phyloP scores from a whole-genome alignment of 2,113 vertebrate genomes.

The Pimephales promelas region DNA sequence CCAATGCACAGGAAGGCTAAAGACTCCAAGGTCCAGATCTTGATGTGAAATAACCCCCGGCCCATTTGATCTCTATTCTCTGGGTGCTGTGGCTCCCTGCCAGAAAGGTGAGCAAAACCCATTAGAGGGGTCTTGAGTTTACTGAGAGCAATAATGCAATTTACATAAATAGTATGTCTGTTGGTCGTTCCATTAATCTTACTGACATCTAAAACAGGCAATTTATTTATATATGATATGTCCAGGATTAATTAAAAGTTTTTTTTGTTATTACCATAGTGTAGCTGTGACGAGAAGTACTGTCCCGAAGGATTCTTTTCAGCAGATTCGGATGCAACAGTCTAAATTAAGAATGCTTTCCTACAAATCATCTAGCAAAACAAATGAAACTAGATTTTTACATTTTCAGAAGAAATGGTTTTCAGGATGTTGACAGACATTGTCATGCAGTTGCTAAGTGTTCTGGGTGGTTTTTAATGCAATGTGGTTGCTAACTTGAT shows the following conservation, averaged over 20 bases:
- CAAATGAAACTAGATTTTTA: background rate
- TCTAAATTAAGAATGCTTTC: background rate
- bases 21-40: constrained; percentile 67
- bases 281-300: constrained; percentile 56
- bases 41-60: constrained; percentile 65
- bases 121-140: constrained; percentile 70
- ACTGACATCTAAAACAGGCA: constrained; percentile 73
- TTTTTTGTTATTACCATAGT: constrained; percentile 64
- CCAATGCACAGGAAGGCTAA: constrained; percentile 43
- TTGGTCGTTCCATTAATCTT: constrained; percentile 75
- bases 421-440: background rate
- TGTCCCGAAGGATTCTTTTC: constrained; percentile 35
- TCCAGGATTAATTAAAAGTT: constrained; percentile 71
- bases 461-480: background rate
- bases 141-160: constrained; percentile 74
- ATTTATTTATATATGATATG: constrained; percentile 71
- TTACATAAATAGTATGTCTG: constrained; percentile 75
- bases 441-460: background rate
- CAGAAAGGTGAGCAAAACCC: constrained; percentile 73
- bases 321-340: constrained; percentile 36
- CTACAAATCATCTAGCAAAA: no score
- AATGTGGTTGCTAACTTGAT: background rate
- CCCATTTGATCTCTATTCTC: constrained; percentile 70
- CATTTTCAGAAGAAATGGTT: background rate
- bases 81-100: constrained; percentile 63